Evolutionary conservation across 1,140 invertebrate genomes (phyloP), one percentile per base, ranked within the genome.

Genomic region (Drosophila kurseongensis): DNA sequence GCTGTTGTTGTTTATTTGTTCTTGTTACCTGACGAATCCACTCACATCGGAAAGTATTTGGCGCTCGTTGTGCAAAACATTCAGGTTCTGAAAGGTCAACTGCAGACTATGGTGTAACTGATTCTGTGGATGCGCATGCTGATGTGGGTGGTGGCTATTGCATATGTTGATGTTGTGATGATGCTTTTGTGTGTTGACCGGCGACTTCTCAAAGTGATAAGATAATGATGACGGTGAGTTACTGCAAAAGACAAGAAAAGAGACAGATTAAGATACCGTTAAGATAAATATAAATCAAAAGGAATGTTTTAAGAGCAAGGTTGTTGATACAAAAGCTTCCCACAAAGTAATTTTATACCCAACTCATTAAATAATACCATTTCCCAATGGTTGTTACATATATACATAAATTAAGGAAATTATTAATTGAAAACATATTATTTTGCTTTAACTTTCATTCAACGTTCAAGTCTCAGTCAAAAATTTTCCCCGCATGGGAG

Each of bases 11-110:
- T 55, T 69, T 58, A 27, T 29, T 32, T 75, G 80, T 72, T 82
- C 63, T 66, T 89, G 78, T 92, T 91, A 92, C 81, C 95, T 94
- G 60, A 96, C 96, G 62, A 95, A 92, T 32, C 96, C 96, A 85
- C 95, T 95, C 78, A 97, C 94, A 92, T 96, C 95, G 69, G 94
- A 93, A 51, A 97, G 94, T 56, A 97, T 95, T n/a, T 93, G 93
- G 66, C 95, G 94, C 52, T 91, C 90, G 51, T 93, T 93, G 54
- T 93, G 91, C 58, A 89, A 92, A 27, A 93, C 93, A 16, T 93
- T 93, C 18, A 97, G 82, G 75, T 95, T 95, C 75, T 94, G 94
- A 93, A 96, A 96, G 75, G 95, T 94, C 77, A 97, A 92, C 91
- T 96, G 95, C 81, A 96, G 93, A 42, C 95, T 95, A 67, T 81